These are phyloP conservation scores for Sebastes trivittatus DNA, from an alignment of 2,797 vertebrate genomes.

Conservation along the genomic window DNA sequence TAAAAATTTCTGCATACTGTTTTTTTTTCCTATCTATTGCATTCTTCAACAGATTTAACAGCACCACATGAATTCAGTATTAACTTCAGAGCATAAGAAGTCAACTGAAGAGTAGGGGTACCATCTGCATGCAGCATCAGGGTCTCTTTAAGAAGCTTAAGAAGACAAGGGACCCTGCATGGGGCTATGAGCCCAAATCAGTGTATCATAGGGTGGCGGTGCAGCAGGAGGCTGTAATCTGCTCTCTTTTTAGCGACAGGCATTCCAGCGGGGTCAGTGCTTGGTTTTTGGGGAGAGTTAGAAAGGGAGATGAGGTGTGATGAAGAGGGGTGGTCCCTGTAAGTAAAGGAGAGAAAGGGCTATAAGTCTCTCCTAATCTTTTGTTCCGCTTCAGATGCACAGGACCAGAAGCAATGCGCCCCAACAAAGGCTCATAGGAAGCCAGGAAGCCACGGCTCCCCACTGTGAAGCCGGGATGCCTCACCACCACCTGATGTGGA, in stretches of 20 bases:
- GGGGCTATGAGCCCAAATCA: slow-evolving; percentile 44
- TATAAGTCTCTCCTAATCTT: slow-evolving; percentile 70
- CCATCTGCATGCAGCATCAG: slow-evolving; percentile 39
- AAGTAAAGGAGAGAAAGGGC: slow-evolving; percentile 72
- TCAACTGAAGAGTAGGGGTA: slow-evolving; percentile 16
- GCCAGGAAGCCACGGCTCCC: slow-evolving; percentile 57
- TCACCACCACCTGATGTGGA: not conserved
- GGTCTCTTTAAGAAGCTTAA: slow-evolving; percentile 64
- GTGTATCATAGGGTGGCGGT: slow-evolving; percentile 38
- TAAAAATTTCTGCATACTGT: not conserved
- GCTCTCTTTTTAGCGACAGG: slow-evolving; percentile 46
- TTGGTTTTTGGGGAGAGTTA: slow-evolving; percentile 48
- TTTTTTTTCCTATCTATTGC: not conserved
- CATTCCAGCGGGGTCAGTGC: slow-evolving; percentile 71
- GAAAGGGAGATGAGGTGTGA: slow-evolving; percentile 70
- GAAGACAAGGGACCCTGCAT: slow-evolving; percentile 46
- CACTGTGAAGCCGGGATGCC: slow-evolving; percentile 28
- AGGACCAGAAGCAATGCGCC: slow-evolving; percentile 70
- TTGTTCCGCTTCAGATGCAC: slow-evolving; percentile 78
- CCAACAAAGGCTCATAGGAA: slow-evolving; percentile 60
- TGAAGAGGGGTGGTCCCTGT: slow-evolving; percentile 70
- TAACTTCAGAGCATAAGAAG: slow-evolving; percentile 18
- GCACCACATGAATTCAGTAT: not conserved
- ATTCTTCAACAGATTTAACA: slow-evolving; percentile 19
- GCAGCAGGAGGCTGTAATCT: slow-evolving; percentile 39